Percentiles rank a stretch among this genome's conserved stretches.
Evolutionary conservation across 2,113 vertebrate species (phyloP).

Genomic region (Lathamus discolor): DNA sequence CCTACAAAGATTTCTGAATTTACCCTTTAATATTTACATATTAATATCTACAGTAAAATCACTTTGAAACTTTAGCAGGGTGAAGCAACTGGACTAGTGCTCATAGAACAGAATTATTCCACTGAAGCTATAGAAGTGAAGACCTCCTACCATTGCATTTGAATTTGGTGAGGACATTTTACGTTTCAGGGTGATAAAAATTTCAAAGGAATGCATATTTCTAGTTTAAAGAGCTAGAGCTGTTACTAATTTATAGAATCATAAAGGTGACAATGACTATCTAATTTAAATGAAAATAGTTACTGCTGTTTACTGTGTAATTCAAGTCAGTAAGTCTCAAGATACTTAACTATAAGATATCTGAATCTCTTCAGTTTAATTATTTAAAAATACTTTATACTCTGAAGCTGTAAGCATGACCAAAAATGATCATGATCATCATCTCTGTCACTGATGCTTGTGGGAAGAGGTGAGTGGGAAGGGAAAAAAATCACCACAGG

Average conservation of each 20-base stretch:
- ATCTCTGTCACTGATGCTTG: not conserved
- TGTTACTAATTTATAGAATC: not conserved
- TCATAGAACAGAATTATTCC: not conserved
- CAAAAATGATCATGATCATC: not conserved
- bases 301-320: not conserved
- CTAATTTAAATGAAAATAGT: not conserved
- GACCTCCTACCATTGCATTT: not conserved
- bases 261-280: not conserved
- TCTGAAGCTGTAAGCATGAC: not conserved
- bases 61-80: not conserved
- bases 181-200: not conserved
- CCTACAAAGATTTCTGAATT: constrained; percentile 37
- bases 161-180: not conserved
- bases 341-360: not conserved
- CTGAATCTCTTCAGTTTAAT: not conserved
- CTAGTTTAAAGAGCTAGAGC: not conserved
- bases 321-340: not conserved
- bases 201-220: not conserved
- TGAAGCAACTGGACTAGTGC: not conserved
- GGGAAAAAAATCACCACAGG: not conserved
- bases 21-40: constrained; percentile 18
- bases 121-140: not conserved
- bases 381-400: not conserved
- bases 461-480: not conserved
- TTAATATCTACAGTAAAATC: not conserved